A percentile compares a stretch with the other conserved stretches of the same genome.
phyloP scores from a whole-genome alignment of 2,113 vertebrate genomes.

The Etheostoma cragini region DNA sequence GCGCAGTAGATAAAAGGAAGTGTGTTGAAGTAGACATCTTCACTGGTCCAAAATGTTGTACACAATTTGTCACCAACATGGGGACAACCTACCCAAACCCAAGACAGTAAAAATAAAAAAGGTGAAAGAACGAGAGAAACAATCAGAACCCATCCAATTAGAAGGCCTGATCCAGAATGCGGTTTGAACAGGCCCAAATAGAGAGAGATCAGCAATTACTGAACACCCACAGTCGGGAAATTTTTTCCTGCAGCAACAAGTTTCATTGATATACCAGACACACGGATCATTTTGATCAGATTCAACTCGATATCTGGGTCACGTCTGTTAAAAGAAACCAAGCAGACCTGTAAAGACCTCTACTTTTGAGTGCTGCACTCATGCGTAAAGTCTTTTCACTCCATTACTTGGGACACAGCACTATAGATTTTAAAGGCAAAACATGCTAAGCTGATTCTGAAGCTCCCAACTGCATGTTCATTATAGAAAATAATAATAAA shows the following conservation, averaged over 20 bases:
- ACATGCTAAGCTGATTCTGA: not conserved
- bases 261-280: too few relatives aligned
- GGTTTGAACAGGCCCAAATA: too few relatives aligned
- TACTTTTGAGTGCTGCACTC: not conserved
- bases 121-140: too few relatives aligned
- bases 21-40: not conserved
- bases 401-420: conserved; percentile 25
- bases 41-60: not conserved
- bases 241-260: not conserved
- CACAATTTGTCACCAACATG: not conserved
- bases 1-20: not conserved
- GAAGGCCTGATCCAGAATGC: too few relatives aligned
- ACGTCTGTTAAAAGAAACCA: not conserved
- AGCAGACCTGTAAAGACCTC: conserved; percentile 5
- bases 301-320: not conserved
- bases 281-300: not conserved
- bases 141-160: too few relatives aligned
- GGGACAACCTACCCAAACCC: not conserved
- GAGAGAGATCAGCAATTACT: too few relatives aligned
- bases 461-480: not conserved
- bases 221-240: too few relatives aligned
- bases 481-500: not conserved
- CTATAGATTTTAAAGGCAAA: conserved; percentile 21
- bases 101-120: not conserved
- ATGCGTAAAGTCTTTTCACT: not conserved